phyloP scores from a whole-genome alignment of 2,888 invertebrate species.

The Rhagium mordax region DNA sequence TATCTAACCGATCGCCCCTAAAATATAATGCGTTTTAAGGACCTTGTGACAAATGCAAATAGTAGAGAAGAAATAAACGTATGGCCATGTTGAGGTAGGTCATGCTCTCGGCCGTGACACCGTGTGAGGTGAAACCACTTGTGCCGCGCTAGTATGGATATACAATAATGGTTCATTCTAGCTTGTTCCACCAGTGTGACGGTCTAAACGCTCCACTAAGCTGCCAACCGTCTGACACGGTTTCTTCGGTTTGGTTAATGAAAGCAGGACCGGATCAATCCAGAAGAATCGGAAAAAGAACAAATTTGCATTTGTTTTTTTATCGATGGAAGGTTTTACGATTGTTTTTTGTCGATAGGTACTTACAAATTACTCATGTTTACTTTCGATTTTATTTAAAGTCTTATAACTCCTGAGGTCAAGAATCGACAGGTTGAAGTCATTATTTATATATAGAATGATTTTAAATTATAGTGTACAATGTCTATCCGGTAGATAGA shows the following conservation, averaged over 20 bases:
- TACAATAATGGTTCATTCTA: neutral
- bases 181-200: neutral
- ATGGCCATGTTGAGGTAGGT: constrained; percentile 61
- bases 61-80: neutral
- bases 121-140: constrained; percentile 57
- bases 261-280: neutral
- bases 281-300: neutral
- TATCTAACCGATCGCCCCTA: neutral
- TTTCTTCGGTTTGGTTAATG: neutral
- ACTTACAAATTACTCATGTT: neutral
- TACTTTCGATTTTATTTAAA: neutral
- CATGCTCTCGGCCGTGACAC: constrained; percentile 65
- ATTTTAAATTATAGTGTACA: neutral
- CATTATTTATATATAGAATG: neutral
- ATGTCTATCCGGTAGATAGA: neutral
- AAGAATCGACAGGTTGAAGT: neutral
- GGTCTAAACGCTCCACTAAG: constrained; percentile 3
- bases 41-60: constrained; percentile 15
- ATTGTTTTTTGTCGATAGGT: neutral
- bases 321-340: neutral
- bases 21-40: neutral
- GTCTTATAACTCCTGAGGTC: neutral
- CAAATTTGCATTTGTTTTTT: neutral
- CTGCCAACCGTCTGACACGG: neutral
- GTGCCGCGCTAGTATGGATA: neutral